A percentile compares a stretch with the other conserved stretches of the same genome.
Evolutionary conservation across 2,797 vertebrate species (phyloP).

Genomic region (Chelon auratus): DNA sequence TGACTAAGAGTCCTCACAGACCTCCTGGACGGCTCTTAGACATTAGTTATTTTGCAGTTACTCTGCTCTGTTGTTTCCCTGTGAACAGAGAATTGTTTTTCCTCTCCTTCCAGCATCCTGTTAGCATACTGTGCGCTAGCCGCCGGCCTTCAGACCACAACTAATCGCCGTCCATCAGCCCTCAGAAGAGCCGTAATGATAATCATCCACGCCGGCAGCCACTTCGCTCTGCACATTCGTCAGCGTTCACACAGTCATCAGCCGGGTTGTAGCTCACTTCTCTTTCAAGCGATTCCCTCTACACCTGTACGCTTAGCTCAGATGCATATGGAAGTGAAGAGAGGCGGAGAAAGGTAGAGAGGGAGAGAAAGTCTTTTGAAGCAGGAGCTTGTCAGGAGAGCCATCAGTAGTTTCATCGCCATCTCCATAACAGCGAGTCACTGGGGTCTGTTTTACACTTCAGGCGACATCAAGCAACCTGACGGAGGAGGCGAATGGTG

Average conservation of each 20-base stretch:
- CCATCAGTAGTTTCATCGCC: conserved; percentile 23
- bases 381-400: conserved; percentile 34
- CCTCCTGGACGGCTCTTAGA: too few species aligned
- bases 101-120: neutral
- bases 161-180: conserved; percentile 25
- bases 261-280: conserved; percentile 33
- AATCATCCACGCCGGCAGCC: conserved; percentile 29
- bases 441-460: conserved; percentile 62
- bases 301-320: conserved; percentile 32
- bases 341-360: neutral
- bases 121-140: conserved; percentile 3
- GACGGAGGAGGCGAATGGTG: conserved; percentile 41
- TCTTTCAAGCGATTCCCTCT: conserved; percentile 30
- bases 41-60: too few species aligned
- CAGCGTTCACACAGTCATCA: neutral
- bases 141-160: neutral
- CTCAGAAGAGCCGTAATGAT: conserved; percentile 28
- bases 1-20: too few species aligned
- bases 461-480: conserved; percentile 56
- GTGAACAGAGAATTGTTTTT: neutral
- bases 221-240: conserved; percentile 22
- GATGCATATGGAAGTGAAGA: conserved; percentile 16
- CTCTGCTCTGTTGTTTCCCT: neutral
- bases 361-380: conserved; percentile 21
- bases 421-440: conserved; percentile 51